Conservation (phyloP, 2,113 vertebrate species). For the Maccullochella peelii region DNA sequence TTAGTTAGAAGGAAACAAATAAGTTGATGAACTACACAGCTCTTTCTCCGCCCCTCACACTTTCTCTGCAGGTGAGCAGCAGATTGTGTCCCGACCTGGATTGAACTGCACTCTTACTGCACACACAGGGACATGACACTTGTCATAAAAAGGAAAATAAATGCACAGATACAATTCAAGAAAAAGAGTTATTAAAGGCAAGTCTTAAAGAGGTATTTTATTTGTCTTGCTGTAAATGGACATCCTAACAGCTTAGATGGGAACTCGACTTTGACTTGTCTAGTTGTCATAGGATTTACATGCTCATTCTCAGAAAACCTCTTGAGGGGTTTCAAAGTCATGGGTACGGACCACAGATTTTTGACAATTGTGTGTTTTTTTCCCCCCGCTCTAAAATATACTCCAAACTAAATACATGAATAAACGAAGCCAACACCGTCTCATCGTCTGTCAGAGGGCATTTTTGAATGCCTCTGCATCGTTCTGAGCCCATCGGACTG, state of each 20-base stretch:
- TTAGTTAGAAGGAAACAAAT: too few relatives aligned
- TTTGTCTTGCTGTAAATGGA: not conserved
- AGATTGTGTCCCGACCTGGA: too few relatives aligned
- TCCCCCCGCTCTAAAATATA: not conserved
- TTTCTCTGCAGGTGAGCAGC: not conserved
- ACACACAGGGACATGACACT: too few relatives aligned
- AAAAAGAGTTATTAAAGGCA: not conserved
- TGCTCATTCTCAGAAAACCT: conserved; percentile 9
- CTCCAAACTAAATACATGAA: conserved; percentile 3
- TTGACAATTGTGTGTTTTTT: conserved; percentile 1
- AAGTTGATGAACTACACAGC: too few relatives aligned
- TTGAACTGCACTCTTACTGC: too few relatives aligned
- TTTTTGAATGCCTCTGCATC: not conserved
- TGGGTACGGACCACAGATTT: not conserved
- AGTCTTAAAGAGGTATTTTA: not conserved
- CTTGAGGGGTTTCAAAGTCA: conserved; percentile 24
- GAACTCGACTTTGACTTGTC: conserved; percentile 1
- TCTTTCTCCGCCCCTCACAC: not conserved
- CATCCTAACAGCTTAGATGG: not conserved
- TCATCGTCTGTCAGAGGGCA: not conserved
- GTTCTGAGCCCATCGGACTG: not conserved
- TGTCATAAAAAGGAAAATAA: too few relatives aligned
- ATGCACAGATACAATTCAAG: not conserved
- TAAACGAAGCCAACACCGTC: conserved; percentile 4
- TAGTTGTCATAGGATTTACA: conserved; percentile 12